phyloP scores from a whole-genome alignment of 2,113 vertebrate genomes.

The Athene noctua region DNA sequence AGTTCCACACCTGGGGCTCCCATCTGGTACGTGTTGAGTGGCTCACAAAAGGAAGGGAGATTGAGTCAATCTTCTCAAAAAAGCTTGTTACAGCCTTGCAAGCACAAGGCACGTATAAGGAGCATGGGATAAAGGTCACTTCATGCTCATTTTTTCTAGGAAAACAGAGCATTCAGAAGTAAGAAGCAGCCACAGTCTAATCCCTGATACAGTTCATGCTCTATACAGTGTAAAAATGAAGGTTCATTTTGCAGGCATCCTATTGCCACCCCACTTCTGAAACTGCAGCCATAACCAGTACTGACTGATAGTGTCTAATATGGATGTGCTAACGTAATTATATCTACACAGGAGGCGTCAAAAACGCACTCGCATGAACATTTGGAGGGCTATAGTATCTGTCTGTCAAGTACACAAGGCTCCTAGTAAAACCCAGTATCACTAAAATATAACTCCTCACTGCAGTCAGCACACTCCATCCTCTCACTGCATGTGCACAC shows the following conservation, averaged over 20 bases:
- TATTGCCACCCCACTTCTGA: background rate
- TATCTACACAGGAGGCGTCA: background rate
- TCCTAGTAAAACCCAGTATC: background rate
- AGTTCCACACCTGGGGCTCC: background rate
- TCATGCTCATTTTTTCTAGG: background rate
- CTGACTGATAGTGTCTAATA: background rate
- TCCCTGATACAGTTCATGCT: too few species aligned
- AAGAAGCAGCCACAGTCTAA: background rate
- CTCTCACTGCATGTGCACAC: background rate
- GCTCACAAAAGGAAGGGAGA: background rate
- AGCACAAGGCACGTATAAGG: background rate
- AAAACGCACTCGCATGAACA: background rate
- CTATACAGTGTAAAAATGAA: background rate
- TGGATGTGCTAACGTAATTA: background rate
- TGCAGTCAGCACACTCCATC: background rate
- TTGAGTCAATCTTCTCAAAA: background rate
- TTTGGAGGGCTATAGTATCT: background rate
- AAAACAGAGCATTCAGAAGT: background rate
- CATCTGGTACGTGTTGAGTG: background rate
- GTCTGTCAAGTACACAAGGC: background rate
- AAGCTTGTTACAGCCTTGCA: background rate
- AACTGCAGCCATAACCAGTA: background rate
- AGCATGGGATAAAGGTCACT: background rate
- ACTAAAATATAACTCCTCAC: background rate
- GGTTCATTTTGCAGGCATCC: background rate